These are phyloP conservation scores for Drosophila punjabiensis DNA, from an alignment of 1,140 invertebrate genomes.

Conservation along the genomic window DNA sequence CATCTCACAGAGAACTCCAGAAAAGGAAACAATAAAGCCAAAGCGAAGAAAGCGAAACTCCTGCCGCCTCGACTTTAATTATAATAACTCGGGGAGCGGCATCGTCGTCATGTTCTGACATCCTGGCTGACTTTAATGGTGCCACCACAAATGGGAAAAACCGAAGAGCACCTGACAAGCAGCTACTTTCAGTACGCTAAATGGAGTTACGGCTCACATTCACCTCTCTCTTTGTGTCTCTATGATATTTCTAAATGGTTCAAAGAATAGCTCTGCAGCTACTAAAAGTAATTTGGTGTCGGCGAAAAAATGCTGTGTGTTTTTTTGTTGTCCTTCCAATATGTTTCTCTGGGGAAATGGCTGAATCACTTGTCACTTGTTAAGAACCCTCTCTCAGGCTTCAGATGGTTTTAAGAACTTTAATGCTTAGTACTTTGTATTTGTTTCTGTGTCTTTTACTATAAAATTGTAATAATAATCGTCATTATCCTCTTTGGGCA, in stretches of 20 bases:
- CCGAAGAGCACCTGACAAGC: slow-evolving; percentile 31
- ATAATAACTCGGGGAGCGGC: slow-evolving; percentile 32
- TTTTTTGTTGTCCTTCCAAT: not conserved
- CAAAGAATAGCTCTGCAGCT: slow-evolving; percentile 35
- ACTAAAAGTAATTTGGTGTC: slow-evolving; percentile 47
- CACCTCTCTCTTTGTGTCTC: slow-evolving; percentile 3
- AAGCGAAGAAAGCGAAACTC: slow-evolving; percentile 45
- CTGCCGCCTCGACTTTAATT: slow-evolving; percentile 47
- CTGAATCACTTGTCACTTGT: slow-evolving; percentile 27
- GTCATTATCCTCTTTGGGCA: not conserved
- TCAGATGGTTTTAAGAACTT: not conserved
- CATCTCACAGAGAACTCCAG: slow-evolving; percentile 50
- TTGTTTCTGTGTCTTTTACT: not conserved
- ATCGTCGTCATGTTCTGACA: slow-evolving; percentile 38
- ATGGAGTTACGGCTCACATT: slow-evolving; percentile 35
- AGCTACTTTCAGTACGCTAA: slow-evolving; percentile 17
- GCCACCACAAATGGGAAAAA: slow-evolving; percentile 34
- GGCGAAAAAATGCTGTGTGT: slow-evolving; percentile 2
- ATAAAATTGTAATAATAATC: not conserved
- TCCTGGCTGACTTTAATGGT: slow-evolving; percentile 44
- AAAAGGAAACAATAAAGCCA: slow-evolving; percentile 54
- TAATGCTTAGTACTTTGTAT: not conserved
- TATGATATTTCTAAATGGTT: slow-evolving; percentile 35
- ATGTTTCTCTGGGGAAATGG: slow-evolving; percentile 30
- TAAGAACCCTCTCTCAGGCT: not conserved